Base-by-base conservation (phyloP, 1,140 invertebrate species). In the Caenorhabditis inopinata region DNA sequence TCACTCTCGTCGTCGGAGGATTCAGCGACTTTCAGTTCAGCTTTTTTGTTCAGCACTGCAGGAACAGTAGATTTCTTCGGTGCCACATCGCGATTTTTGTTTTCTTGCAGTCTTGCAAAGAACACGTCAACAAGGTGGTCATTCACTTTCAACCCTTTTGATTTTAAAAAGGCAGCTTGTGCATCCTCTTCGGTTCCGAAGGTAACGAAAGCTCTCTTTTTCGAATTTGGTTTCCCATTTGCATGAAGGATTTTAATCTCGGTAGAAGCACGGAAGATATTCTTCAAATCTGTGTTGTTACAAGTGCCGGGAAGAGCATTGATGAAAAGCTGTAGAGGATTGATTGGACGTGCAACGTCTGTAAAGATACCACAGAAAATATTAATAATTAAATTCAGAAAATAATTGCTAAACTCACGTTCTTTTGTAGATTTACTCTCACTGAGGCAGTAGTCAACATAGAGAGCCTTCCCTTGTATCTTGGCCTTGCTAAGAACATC, bases 371-470 rank as follows among this genome's bases (percentile, higher is more conserved):
- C n/a, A n/a, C n/a, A n/a, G n/a, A n/a, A 12, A 11, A 18, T 6
- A 48, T 4, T 27, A 11, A 76, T 16, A 49, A 6, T 16, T 29
- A 5, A 7, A 5, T 18, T n/a, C 4, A n/a, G 5, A 7, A 18
- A 68, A 7, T 7, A 25, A n/a, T 46, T 46, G 2, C 6, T 16
- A 38, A n/a, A 38, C 46, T 35, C 18, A 58, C 51, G 76, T 47
- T 78, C 49, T 49, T 32, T 42, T 16, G n/a, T 6, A 7, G 23
- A n/a, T 16, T 46, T 58, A 21, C 68, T 53, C 58, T 83, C 76
- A 25, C 35, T 49, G 32, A 82, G 82, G 29, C 82, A 83, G 53
- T 46, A 80, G 49, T 83, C 82, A 4, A 83, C 76, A 27, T 32
- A 48, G 4, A 83, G 47, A 4, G 16, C n/a, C 29, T 82, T 77